These are phyloP conservation scores for Coregonus sp. DNA, from an alignment of 2,797 vertebrate species.

Conservation along the genomic window DNA sequence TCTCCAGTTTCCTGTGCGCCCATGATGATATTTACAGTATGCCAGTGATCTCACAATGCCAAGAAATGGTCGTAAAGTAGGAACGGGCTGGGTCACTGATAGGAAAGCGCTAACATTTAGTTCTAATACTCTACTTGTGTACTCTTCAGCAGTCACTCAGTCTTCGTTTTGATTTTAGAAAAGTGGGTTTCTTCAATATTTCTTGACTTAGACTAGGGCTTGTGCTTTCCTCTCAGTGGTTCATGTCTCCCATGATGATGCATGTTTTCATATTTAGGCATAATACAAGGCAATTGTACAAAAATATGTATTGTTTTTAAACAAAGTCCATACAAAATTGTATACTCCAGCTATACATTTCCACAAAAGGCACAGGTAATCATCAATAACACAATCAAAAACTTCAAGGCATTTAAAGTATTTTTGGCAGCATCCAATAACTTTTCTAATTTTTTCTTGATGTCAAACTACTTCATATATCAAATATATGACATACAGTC, in stretches of 20 bases:
- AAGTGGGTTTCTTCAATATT: background rate
- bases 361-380: conserved; percentile 7
- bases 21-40: background rate
- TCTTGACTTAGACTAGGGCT: background rate
- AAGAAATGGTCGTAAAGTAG: background rate
- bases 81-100: background rate
- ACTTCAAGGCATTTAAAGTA: background rate
- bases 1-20: background rate
- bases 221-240: background rate
- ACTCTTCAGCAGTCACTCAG: background rate
- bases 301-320: conserved; percentile 34
- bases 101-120: background rate
- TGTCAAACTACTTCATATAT: background rate
- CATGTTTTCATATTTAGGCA: background rate
- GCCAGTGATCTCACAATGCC: background rate
- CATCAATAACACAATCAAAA: background rate
- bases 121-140: background rate
- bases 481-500: background rate
- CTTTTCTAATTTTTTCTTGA: background rate
- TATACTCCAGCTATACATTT: conserved; percentile 5
- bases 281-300: conserved; percentile 12
- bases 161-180: background rate
- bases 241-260: background rate
- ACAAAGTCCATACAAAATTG: conserved; percentile 15
- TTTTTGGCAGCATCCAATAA: conserved; percentile 5